Evolutionary conservation across 2,113 vertebrate genomes (phyloP).

Genomic region (Hippocampus mohnikei): DNA sequence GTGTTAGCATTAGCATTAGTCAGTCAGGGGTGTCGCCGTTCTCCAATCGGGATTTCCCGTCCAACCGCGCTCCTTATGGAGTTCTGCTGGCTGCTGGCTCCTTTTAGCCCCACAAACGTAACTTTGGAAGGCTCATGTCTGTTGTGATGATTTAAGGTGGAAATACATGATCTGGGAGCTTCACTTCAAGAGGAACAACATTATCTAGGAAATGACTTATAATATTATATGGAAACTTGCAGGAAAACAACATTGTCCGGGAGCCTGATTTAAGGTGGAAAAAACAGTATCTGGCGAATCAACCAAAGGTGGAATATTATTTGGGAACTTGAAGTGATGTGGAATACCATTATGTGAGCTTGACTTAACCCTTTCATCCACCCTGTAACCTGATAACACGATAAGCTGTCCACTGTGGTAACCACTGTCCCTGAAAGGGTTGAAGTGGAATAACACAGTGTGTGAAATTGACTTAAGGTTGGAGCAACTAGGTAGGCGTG

Average conservation of each 20-base stretch:
- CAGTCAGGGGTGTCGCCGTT: background rate
- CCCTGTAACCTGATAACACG: no score
- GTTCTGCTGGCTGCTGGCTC: background rate
- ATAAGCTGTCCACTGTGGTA: no score
- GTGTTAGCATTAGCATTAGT: constrained; percentile 7
- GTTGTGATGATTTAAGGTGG: background rate
- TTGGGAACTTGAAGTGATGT: no score
- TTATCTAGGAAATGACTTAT: background rate
- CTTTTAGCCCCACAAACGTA: constrained; percentile 9
- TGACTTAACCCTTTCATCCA: no score
- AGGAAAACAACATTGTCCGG: background rate
- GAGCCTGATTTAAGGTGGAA: background rate
- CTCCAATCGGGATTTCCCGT: background rate
- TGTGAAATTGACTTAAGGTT: background rate
- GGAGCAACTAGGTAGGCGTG: background rate
- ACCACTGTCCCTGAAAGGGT: no score
- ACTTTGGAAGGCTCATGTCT: constrained; percentile 6
- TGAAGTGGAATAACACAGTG: background rate
- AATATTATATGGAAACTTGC: background rate
- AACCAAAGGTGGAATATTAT: no score
- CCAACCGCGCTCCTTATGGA: background rate
- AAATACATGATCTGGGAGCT: background rate
- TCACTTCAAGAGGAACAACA: background rate
- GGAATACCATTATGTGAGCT: no score
- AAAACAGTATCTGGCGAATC: no score